Percentiles rank a stretch among this genome's conserved stretches.
These are phyloP conservation scores for Sminthurides bifidus DNA, from an alignment of 1,140 invertebrate species.

Conservation along the genomic window DNA sequence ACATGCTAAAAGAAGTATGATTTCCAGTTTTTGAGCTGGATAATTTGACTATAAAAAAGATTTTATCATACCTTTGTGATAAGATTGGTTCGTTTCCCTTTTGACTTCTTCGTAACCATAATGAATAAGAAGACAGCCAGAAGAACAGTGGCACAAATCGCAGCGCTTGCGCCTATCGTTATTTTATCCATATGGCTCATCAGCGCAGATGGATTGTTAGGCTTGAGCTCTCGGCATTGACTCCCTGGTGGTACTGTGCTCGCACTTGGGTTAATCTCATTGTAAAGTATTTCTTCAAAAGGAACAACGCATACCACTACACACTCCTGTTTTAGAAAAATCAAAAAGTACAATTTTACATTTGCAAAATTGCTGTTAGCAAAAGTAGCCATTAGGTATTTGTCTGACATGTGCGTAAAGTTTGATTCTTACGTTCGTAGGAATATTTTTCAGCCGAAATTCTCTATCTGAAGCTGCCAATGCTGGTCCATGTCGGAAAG, in stretches of 20 bases:
- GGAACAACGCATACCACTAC: slow-evolving; percentile 84
- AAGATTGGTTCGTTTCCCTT: slow-evolving; percentile 26
- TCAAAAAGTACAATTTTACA: slow-evolving; percentile 7
- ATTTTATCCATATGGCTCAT: slow-evolving; percentile 80
- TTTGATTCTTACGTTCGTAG: slow-evolving; percentile 52
- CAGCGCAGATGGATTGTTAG: slow-evolving; percentile 40
- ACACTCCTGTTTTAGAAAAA: slow-evolving; percentile 61
- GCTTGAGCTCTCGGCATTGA: slow-evolving; percentile 78
- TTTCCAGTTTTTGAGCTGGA: background rate
- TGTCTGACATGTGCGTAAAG: too few species aligned
- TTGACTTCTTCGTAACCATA: slow-evolving; percentile 59
- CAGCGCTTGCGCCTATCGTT: slow-evolving; percentile 74
- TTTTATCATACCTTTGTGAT: slow-evolving; percentile 23
- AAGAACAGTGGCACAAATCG: slow-evolving; percentile 36
- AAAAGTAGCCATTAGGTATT: too few species aligned
- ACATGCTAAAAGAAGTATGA: background rate
- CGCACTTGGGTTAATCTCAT: slow-evolving; percentile 29
- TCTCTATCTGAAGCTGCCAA: slow-evolving; percentile 73
- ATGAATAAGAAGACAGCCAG: slow-evolving; percentile 51
- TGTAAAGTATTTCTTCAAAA: slow-evolving; percentile 52
- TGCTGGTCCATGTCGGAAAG: slow-evolving; percentile 75
- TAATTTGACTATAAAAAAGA: background rate
- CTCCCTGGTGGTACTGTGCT: slow-evolving; percentile 36
- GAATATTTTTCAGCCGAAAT: slow-evolving; percentile 84
- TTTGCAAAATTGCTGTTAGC: too few species aligned